These are phyloP conservation scores for Baccha elongata DNA, from an alignment of 2,888 invertebrate genomes.

Conservation along the genomic window DNA sequence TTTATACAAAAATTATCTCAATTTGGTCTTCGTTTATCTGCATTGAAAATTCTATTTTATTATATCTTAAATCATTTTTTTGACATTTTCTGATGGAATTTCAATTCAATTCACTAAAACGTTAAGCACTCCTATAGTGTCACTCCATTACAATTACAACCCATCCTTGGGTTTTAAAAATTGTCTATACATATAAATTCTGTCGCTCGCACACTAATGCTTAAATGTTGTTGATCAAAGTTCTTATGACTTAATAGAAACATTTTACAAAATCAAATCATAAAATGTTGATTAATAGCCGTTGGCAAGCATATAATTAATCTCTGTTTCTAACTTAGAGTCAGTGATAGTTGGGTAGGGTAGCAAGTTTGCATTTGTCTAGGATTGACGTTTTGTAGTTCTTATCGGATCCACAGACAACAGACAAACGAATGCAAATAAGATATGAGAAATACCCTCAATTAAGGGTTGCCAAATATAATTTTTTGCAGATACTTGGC, in stretches of 20 bases:
- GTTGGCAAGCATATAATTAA: constrained; percentile 60
- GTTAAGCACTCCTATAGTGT: constrained; percentile 48
- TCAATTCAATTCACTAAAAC: constrained; percentile 24
- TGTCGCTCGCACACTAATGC: constrained; percentile 48
- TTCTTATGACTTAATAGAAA: constrained; percentile 68
- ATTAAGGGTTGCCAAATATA: constrained; percentile 12
- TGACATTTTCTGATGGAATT: constrained; percentile 53
- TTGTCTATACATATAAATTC: neutral
- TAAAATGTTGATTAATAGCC: constrained; percentile 64
- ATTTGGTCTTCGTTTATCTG: too few relatives aligned
- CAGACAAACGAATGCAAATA: constrained; percentile 25
- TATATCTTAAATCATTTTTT: constrained; percentile 4
- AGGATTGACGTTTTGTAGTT: constrained; percentile 54
- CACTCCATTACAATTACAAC: constrained; percentile 37
- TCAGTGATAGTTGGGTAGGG: constrained; percentile 46
- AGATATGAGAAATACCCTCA: constrained; percentile 36
- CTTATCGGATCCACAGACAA: constrained; percentile 5
- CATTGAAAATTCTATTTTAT: neutral
- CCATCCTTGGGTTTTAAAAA: constrained; percentile 47
- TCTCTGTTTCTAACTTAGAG: constrained; percentile 17
- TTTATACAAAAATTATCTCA: neutral
- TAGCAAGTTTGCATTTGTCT: constrained; percentile 30
- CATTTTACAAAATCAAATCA: constrained; percentile 29
- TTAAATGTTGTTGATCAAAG: constrained; percentile 56
- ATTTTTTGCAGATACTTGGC: too few relatives aligned